phyloP scores from a whole-genome alignment of 2,113 vertebrate species.

The Myiopsitta monachus region DNA sequence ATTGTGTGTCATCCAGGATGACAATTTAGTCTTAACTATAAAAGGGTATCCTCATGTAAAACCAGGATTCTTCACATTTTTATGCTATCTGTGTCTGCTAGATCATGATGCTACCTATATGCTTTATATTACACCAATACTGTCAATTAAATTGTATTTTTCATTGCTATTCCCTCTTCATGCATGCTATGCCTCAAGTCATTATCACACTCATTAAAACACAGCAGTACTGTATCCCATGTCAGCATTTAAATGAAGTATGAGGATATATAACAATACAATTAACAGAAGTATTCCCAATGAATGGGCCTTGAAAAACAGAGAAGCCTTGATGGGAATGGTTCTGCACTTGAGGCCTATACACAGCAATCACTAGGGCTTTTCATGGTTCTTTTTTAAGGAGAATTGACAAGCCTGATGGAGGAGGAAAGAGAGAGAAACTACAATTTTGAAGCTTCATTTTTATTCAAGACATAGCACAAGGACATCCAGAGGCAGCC shows the following conservation, averaged over 20 bases:
- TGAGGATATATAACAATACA: not conserved
- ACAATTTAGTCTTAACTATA: not conserved
- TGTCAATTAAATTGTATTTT: not conserved
- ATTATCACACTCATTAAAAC: constrained; percentile 8
- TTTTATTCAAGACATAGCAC: constrained; percentile 34
- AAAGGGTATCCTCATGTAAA: not conserved
- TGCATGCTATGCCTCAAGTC: not conserved
- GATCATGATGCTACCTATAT: not conserved
- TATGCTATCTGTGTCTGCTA: not conserved
- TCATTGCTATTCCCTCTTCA: not conserved
- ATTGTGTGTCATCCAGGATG: not conserved
- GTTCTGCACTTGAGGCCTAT: constrained; percentile 19
- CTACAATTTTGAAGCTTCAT: constrained; percentile 5
- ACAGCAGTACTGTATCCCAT: constrained; percentile 3
- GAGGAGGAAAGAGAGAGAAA: not conserved
- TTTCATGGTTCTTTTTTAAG: constrained; percentile 32
- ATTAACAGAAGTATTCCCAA: constrained; percentile 14
- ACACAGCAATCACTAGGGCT: not conserved
- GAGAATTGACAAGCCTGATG: not conserved
- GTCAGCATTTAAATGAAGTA: constrained; percentile 50
- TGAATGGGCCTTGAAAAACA: constrained; percentile 13
- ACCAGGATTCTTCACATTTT: not conserved
- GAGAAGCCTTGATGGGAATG: constrained; percentile 12
- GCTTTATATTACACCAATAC: not conserved
- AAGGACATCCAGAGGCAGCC: constrained; percentile 1